phyloP scores from a whole-genome alignment of 2,797 vertebrate genomes.

The Gymnodraco acuticeps region DNA sequence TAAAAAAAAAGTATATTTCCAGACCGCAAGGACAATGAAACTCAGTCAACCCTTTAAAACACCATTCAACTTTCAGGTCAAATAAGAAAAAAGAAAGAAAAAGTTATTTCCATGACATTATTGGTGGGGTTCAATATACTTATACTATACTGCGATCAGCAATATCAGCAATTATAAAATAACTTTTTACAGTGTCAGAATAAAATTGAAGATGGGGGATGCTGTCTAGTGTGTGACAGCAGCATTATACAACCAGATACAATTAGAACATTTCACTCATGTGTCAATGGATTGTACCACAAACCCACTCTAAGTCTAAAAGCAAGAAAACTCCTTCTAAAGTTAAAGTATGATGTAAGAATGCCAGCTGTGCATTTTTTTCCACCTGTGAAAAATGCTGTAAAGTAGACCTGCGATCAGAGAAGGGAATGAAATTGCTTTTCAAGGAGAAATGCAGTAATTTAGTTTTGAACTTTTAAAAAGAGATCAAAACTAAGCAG shows the following conservation, averaged over 20 bases:
- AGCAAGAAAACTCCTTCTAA: background rate
- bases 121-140: background rate
- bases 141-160: background rate
- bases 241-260: conserved; percentile 9
- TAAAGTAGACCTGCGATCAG: background rate
- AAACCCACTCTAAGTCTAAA: background rate
- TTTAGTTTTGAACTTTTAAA: background rate
- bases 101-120: background rate
- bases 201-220: background rate
- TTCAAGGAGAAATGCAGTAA: conserved; percentile 1
- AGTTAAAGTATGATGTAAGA: conserved; percentile 4
- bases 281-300: background rate
- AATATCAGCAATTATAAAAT: background rate
- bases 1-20: conserved; percentile 4
- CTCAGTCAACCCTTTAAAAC: conserved; percentile 12
- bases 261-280: background rate
- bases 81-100: conserved; percentile 18
- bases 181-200: background rate
- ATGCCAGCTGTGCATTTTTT: background rate
- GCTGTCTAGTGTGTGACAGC: background rate
- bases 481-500: background rate
- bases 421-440: background rate
- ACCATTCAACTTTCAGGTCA: conserved; percentile 21
- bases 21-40: conserved; percentile 31
- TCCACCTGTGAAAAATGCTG: conserved; percentile 5